Evolutionary conservation across 2,113 vertebrate genomes (phyloP).

Genomic region (Himantopus leucocephalus): DNA sequence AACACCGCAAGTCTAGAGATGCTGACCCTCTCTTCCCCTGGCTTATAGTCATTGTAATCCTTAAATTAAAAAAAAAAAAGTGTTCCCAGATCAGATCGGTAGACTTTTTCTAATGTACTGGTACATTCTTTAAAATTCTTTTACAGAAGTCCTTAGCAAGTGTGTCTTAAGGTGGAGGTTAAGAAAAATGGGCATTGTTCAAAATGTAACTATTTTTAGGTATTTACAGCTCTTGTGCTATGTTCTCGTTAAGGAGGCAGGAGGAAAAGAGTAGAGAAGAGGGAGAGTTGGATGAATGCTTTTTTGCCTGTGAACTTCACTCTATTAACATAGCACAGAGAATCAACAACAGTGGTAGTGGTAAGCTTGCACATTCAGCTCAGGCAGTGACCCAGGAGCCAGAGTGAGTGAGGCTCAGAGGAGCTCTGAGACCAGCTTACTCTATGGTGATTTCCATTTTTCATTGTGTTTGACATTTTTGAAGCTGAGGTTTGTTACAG

Average conservation of each 20-base stretch:
- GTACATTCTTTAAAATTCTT: not conserved
- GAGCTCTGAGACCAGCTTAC: slow-evolving; percentile 22
- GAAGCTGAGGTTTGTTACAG: slow-evolving; percentile 41
- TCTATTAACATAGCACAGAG: not conserved
- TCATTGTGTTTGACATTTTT: slow-evolving; percentile 49
- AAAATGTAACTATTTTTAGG: not conserved
- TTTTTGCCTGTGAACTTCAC: not conserved
- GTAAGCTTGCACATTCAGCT: not conserved
- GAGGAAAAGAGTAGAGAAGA: not conserved
- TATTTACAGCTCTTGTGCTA: not conserved
- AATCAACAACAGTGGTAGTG: not conserved
- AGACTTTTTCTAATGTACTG: not conserved
- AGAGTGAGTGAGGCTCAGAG: slow-evolving; percentile 13
- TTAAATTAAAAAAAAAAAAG: not conserved
- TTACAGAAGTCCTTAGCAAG: not conserved
- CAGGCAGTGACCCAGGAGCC: slow-evolving; percentile 32
- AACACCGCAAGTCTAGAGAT: not conserved
- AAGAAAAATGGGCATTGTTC: not conserved
- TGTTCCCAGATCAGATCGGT: not conserved
- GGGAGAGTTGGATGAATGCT: fast-evolving
- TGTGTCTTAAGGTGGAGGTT: not conserved
- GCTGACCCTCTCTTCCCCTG: not conserved
- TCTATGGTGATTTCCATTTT: slow-evolving; percentile 45
- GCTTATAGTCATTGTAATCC: not conserved
- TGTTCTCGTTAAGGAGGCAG: not conserved